phyloP scores from a whole-genome alignment of 2,113 vertebrate genomes.

The Alaudala cheleensis region DNA sequence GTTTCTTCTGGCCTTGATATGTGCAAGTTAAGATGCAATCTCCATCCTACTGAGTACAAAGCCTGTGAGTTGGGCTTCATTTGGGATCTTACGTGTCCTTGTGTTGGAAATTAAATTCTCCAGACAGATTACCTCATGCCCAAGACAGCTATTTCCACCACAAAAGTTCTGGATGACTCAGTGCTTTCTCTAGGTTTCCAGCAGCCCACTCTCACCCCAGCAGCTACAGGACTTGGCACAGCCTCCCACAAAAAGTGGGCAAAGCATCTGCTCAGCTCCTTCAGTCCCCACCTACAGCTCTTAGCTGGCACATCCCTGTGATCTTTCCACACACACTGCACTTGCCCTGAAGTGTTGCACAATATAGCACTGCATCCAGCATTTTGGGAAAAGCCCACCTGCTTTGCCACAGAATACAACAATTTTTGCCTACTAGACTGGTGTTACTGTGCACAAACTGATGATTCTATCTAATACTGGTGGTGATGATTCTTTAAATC shows the following conservation, averaged over 20 bases:
- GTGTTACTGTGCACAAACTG: rapidly evolving
- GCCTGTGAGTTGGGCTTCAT: neutral
- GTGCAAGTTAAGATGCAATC: rapidly evolving
- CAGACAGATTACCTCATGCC: constrained; percentile 24
- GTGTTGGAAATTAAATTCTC: neutral
- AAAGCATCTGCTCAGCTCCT: neutral
- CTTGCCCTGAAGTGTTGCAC: neutral
- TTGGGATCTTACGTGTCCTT: neutral
- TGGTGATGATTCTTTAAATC: neutral
- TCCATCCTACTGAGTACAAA: neutral
- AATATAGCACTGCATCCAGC: neutral
- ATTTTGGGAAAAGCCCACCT: neutral
- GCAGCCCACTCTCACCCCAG: neutral
- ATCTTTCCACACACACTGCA: neutral
- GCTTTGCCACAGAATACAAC: neutral
- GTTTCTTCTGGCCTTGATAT: neutral
- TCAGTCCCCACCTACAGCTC: neutral
- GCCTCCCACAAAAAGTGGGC: neutral
- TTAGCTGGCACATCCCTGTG: neutral
- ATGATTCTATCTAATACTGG: neutral
- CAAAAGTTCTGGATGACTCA: neutral
- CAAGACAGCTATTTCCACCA: neutral
- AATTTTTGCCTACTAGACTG: neutral
- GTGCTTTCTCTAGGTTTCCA: neutral
- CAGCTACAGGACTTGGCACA: neutral